Evolutionary conservation across 2,113 vertebrate species (phyloP).

Genomic region (Gymnocephalus cernua): DNA sequence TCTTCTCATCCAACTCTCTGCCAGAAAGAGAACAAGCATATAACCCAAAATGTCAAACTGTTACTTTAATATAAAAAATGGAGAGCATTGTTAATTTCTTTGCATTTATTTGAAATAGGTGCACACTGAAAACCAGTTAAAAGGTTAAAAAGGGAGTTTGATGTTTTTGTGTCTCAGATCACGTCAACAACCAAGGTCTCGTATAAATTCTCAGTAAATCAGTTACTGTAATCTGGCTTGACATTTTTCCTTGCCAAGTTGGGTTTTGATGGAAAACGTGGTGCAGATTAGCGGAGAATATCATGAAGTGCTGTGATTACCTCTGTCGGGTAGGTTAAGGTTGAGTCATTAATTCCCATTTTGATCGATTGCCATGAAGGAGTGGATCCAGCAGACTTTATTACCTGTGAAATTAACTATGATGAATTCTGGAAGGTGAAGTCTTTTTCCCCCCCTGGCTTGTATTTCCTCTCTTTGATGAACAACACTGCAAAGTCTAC

Average conservation of each 20-base stretch:
- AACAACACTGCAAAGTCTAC: conserved; percentile 40
- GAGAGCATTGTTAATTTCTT: not conserved
- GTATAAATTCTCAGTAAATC: conserved; percentile 33
- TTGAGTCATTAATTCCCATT: conserved; percentile 64
- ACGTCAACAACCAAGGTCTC: not conserved
- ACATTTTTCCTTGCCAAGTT: conserved; percentile 23
- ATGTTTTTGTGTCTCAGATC: not conserved
- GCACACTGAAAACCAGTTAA: not conserved
- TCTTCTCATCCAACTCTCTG: not conserved
- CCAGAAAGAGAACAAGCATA: not conserved
- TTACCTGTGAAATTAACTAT: conserved; percentile 77
- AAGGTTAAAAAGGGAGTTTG: not conserved
- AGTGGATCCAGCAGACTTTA: conserved; percentile 65
- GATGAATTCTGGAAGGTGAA: conserved; percentile 72
- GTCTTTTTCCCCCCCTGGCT: not conserved
- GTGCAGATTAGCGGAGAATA: conserved; percentile 43
- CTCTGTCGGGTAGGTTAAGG: conserved; percentile 39
- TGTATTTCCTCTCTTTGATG: conserved; percentile 65
- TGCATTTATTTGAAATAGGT: not conserved
- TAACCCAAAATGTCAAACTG: not conserved
- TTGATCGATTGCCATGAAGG: conserved; percentile 67
- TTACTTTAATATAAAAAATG: not conserved
- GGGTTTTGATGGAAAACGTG: conserved; percentile 48
- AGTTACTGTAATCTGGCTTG: conserved; percentile 21
- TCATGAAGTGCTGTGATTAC: conserved; percentile 45